A percentile compares a stretch with the other conserved stretches of the same genome.
Evolutionary conservation across 2,888 invertebrate species (phyloP).

Genomic region (Xestia sexstrigata): DNA sequence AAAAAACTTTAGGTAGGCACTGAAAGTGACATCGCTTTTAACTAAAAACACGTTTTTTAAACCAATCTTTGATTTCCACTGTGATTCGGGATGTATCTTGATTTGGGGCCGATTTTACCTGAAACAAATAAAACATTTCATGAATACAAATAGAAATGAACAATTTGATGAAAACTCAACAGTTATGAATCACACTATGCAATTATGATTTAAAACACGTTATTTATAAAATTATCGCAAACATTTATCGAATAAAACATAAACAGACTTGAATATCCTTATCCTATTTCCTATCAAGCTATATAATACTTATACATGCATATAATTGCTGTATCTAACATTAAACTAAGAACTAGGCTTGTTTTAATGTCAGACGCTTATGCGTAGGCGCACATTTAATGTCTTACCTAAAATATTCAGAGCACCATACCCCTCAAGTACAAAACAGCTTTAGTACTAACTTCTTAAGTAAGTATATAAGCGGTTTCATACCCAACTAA

Average conservation of each 20-base stretch:
- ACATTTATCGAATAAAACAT: neutral
- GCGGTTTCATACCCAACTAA: slow-evolving; percentile 67
- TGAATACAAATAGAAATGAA: slow-evolving; percentile 20
- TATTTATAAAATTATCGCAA: neutral
- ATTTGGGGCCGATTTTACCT: slow-evolving; percentile 44
- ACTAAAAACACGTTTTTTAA: slow-evolving; percentile 17
- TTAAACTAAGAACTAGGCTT: neutral
- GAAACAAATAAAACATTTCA: slow-evolving; percentile 51
- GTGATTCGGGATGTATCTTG: neutral
- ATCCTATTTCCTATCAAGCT: neutral
- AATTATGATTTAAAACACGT: too few relatives aligned
- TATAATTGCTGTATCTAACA: neutral
- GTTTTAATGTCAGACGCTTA: neutral
- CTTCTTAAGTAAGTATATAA: slow-evolving; percentile 16
- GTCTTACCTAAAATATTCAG: slow-evolving; percentile 55
- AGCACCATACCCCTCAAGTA: slow-evolving; percentile 59
- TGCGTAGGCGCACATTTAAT: slow-evolving; percentile 13
- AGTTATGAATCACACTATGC: neutral
- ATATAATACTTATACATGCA: neutral
- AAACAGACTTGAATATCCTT: neutral
- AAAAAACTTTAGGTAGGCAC: neutral
- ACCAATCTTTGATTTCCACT: neutral
- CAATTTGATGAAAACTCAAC: too few relatives aligned
- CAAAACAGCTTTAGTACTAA: neutral
- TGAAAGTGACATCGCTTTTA: neutral